Base-by-base conservation (phyloP, 1,140 invertebrate genomes). In the Lysiphlebus fabarum region DNA sequence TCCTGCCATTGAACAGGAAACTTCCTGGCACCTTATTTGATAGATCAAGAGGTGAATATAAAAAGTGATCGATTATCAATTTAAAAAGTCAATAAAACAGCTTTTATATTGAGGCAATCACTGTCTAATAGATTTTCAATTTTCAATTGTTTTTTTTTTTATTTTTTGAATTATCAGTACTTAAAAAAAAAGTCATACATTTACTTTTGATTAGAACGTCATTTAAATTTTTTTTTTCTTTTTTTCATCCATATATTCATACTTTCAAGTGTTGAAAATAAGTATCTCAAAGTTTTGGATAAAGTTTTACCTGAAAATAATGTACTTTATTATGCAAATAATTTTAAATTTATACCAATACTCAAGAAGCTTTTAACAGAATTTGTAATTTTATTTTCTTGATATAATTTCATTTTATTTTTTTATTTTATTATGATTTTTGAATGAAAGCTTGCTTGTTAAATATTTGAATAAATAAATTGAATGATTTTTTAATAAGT, bases 11-110 rank as follows among this genome's bases (percentile, higher is more conserved):
- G 12, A n/a, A 36, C 50, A 11, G 41, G 34, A 56, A 56, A 56
- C 54, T 56, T 56, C 38, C 36, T 47, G 14, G 17, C 17, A 26
- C 17, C 17, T n/a, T 9, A 37, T 26, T 12, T 37, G 14, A 1
- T 42, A 12, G 36, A 6, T n/a, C 51, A 14, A 53, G 14, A 41
- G 51, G 4, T 41, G 41, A 37, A 26, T 41, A 26, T 41, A 17
- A 40, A 4, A 12, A 53, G 43, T 56, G 54, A 56, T 56, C 8
- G 43, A 56, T 56, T 47, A 47, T 45, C 43, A 56, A 56, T 56
- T 47, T 11, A 36, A 11, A 33, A 36, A 38, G 43, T 44, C 14
- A 41, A 26, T 26, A 26, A 26, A 26, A 26, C 17, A 26, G 17
- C 2, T 26, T 26, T 26, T 26, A 26, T 26, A 26, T 26, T 26